A percentile compares a stretch with the other conserved stretches of the same genome.
phyloP scores from a whole-genome alignment of 1,140 invertebrate species.

The Eubasilissa regina region DNA sequence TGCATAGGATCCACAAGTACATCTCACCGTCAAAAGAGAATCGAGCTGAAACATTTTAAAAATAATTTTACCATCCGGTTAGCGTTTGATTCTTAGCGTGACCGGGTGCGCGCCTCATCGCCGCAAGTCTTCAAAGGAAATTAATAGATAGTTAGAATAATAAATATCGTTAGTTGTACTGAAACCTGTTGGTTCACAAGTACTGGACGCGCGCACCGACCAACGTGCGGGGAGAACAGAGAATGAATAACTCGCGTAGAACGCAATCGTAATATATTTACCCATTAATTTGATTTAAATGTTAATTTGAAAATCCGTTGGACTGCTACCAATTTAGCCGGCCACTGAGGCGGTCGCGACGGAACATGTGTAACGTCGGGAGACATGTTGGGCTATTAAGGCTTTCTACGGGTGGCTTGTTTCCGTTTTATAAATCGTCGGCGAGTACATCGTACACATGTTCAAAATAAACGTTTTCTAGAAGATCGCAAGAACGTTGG shows the following conservation, averaged over 20 bases:
- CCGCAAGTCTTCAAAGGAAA: too few relatives aligned
- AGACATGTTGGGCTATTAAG: constrained; percentile 16
- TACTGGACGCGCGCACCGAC: constrained; percentile 4
- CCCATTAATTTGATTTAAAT: constrained; percentile 59
- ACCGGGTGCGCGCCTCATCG: too few relatives aligned
- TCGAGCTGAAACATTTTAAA: too few relatives aligned
- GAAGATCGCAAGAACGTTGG: too few relatives aligned
- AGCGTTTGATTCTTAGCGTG: too few relatives aligned
- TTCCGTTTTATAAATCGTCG: constrained; percentile 11
- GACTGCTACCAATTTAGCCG: constrained; percentile 45
- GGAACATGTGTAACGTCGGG: constrained; percentile 11
- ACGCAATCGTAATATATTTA: constrained; percentile 52
- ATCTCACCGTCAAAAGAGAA: too few relatives aligned
- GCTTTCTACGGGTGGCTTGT: constrained; percentile 21
- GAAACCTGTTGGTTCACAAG: background rate
- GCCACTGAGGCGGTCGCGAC: constrained; percentile 19
- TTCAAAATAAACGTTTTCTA: constrained; percentile 24
- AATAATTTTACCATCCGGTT: too few relatives aligned
- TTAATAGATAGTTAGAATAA: too few relatives aligned
- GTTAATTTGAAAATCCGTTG: constrained; percentile 53
- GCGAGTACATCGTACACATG: background rate
- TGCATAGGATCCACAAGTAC: too few relatives aligned
- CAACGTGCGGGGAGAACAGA: background rate
- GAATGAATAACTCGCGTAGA: constrained; percentile 35
- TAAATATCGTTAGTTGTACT: too few relatives aligned